These are phyloP conservation scores for Athetis lepigone DNA, from an alignment of 2,888 invertebrate genomes.

Conservation along the genomic window DNA sequence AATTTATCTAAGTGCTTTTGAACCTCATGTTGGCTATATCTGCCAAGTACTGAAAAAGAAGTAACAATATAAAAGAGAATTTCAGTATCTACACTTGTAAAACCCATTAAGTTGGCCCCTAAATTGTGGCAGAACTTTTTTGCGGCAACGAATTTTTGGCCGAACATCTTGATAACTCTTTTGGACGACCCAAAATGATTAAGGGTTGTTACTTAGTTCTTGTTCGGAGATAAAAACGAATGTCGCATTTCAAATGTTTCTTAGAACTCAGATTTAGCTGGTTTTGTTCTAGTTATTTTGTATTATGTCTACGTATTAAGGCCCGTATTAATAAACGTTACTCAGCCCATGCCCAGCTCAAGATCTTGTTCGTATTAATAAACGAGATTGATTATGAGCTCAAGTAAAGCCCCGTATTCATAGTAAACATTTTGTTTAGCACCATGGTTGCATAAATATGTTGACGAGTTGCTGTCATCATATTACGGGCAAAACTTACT, in stretches of 20 bases:
- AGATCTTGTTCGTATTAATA: too few relatives aligned
- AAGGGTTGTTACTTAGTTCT: slow-evolving; percentile 67
- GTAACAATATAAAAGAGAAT: slow-evolving; percentile 3
- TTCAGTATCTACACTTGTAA: slow-evolving; percentile 37
- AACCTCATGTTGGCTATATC: too few relatives aligned
- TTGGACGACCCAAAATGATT: slow-evolving; percentile 70
- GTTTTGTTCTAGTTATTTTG: slow-evolving; percentile 16
- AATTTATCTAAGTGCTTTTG: too few relatives aligned
- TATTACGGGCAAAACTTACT: too few relatives aligned
- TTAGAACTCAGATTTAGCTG: slow-evolving; percentile 10
- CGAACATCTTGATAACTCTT: slow-evolving; percentile 75
- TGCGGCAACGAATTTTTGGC: slow-evolving; percentile 52
- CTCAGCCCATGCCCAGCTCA: too few relatives aligned
- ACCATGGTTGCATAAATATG: too few relatives aligned
- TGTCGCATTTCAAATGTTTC: slow-evolving; percentile 35
- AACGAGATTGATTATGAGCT: too few relatives aligned
- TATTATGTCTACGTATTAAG: background rate
- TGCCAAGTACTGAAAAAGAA: background rate
- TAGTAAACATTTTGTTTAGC: too few relatives aligned
- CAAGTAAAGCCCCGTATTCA: too few relatives aligned
- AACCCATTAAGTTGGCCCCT: slow-evolving; percentile 47
- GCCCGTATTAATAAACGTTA: too few relatives aligned
- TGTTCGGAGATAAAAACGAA: slow-evolving; percentile 66
- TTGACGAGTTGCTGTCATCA: too few relatives aligned
- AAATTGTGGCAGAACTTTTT: slow-evolving; percentile 57